These are phyloP conservation scores for Drosophila diplacantha DNA, from an alignment of 2,888 invertebrate species.

Conservation along the genomic window DNA sequence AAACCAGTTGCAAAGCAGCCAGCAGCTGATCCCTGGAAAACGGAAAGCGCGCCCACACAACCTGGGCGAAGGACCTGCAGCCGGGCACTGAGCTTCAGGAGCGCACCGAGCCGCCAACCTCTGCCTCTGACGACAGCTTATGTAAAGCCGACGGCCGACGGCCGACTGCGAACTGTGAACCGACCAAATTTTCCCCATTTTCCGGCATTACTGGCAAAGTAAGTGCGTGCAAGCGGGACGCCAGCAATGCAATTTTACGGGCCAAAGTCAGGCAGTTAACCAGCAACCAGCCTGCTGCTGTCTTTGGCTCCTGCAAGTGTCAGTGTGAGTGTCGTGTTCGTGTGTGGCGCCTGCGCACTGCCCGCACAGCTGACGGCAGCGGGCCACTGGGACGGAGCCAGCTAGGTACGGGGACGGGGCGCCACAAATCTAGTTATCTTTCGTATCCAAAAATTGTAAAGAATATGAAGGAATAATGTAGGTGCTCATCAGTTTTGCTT, in stretches of 20 bases:
- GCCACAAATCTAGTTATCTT: not conserved
- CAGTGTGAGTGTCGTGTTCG: slow-evolving; percentile 25
- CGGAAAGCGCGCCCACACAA: slow-evolving; percentile 49
- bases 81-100: slow-evolving; percentile 57
- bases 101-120: slow-evolving; percentile 37
- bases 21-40: slow-evolving; percentile 60
- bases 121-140: slow-evolving; percentile 60
- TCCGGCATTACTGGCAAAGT: slow-evolving; percentile 42
- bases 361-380: slow-evolving; percentile 38
- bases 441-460: no score
- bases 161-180: slow-evolving; percentile 13
- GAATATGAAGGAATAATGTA: no score
- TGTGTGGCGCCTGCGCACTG: slow-evolving; percentile 41
- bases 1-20: slow-evolving; percentile 32
- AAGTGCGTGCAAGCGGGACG: slow-evolving; percentile 55
- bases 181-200: slow-evolving; percentile 24
- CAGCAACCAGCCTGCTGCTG: slow-evolving; percentile 37
- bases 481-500: not conserved
- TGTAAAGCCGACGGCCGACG: slow-evolving; percentile 55
- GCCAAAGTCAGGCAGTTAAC: slow-evolving; percentile 51
- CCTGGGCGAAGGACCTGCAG: slow-evolving; percentile 69
- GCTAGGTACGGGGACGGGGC: not conserved
- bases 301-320: slow-evolving; percentile 25
- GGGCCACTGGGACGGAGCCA: slow-evolving; percentile 8
- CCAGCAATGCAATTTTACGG: slow-evolving; percentile 67